These are phyloP conservation scores for Brachypterus glaber DNA, from an alignment of 2,888 invertebrate species.

Conservation along the genomic window DNA sequence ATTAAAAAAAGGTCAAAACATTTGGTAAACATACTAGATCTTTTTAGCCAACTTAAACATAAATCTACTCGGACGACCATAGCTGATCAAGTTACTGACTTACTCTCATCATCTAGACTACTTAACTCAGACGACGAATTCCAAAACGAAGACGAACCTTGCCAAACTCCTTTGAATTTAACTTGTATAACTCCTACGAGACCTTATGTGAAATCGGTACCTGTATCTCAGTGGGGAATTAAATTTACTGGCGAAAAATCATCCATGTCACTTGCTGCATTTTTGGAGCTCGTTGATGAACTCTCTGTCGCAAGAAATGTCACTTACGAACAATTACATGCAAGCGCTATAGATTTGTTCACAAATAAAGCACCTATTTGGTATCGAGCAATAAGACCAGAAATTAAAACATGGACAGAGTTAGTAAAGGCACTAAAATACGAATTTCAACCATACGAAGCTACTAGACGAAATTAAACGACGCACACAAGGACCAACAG, in stretches of 20 bases:
- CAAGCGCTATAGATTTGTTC: slow-evolving; percentile 10
- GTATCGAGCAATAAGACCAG: slow-evolving; percentile 7
- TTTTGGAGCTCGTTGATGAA: slow-evolving; percentile 8
- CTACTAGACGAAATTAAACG: slow-evolving; percentile 6
- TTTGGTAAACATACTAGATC: too few relatives aligned
- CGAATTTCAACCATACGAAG: slow-evolving; percentile 9
- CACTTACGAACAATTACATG: slow-evolving; percentile 3
- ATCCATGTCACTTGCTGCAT: slow-evolving; percentile 2
- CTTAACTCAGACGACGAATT: too few relatives aligned
- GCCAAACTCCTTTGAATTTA: too few relatives aligned
- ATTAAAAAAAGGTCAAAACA: too few relatives aligned
- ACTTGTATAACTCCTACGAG: too few relatives aligned
- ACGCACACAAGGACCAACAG: slow-evolving; percentile 5
- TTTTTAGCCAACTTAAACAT: too few relatives aligned
- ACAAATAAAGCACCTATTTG: slow-evolving; percentile 6
- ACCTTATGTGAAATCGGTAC: too few relatives aligned
- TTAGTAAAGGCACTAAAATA: slow-evolving; percentile 9
- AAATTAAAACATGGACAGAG: slow-evolving; percentile 10
- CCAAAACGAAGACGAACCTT: too few relatives aligned
- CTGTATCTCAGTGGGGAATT: slow-evolving; percentile 7
- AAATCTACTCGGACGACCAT: too few relatives aligned
- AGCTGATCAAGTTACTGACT: too few relatives aligned
- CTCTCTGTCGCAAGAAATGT: slow-evolving; percentile 5
- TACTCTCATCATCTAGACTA: too few relatives aligned
- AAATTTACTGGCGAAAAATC: slow-evolving; percentile 8